Base-by-base conservation (phyloP, 2,113 vertebrate genomes). In the Eulacestoma nigropectus region DNA sequence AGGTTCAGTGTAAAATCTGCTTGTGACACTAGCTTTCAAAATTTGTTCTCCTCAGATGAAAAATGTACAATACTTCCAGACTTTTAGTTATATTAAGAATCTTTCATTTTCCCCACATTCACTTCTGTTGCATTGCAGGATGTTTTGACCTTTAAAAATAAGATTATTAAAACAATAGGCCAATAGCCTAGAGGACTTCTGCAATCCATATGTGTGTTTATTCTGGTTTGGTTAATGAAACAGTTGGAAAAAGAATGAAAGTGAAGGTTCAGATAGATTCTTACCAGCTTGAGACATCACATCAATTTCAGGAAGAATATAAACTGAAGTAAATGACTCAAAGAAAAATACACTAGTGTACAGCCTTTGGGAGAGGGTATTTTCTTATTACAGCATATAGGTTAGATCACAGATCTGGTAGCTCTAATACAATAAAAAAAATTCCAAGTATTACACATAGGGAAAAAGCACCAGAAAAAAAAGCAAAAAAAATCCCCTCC, bases 121-220 rank as follows among this genome's bases (percentile, higher is more conserved):
- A 57, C 10, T 20, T 77, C 56, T 89, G 53, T 76, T 75, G 22
- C 32, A 41, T 10, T 68, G 60, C 26, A 79, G 19, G 9, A 69
- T 85, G 65, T 46, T 75, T 65, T 93, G 63, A 91, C 72, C 35
- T 90, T 74, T 92, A 89, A 89, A 95, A 91, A 76, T 41, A 69
- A 83, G 49, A 89, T 74, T 50, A 18, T 41, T 39, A 73, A 92
- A 70, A 55, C 27, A 72, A 74, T 33, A 89, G 60, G 32, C 42
- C 37, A 57, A 50, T 76, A 90, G 57, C 81, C 80, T 82, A 21
- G 30, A 93, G 89, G 76, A 59, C 37, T 93, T 70, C 27, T 80
- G 17, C 56, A 92, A 86, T 90, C 74, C 62, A 27, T 68, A 68
- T 52, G 21, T 53, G 23, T 33, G 53, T 89, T 92, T 49, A 30